These are phyloP conservation scores for Tyrannus savana DNA, from an alignment of 2,113 vertebrate species.

Conservation along the genomic window DNA sequence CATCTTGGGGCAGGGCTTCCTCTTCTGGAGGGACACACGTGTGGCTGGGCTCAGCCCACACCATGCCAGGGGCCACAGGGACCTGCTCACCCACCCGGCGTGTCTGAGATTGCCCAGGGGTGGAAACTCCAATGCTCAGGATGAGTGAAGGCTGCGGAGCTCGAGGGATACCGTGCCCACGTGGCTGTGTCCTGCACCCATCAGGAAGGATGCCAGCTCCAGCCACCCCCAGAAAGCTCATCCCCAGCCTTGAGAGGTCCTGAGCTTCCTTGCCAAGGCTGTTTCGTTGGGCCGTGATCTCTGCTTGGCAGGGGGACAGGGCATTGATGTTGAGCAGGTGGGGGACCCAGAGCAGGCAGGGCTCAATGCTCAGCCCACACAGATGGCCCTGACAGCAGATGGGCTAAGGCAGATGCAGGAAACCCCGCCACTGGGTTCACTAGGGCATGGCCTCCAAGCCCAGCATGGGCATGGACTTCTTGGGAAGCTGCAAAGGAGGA, in stretches of 20 bases:
- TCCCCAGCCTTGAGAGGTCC: constrained; percentile 35
- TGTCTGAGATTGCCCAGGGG: not conserved
- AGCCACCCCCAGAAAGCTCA: constrained; percentile 35
- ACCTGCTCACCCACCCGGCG: not conserved
- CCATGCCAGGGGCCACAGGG: rapidly evolving
- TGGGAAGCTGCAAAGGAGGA: not conserved
- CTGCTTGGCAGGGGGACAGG: constrained; percentile 31
- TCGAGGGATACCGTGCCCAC: not conserved
- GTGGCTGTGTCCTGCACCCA: not conserved
- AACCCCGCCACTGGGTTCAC: constrained; percentile 38
- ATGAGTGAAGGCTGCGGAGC: not conserved
- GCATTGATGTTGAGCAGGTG: constrained; percentile 41
- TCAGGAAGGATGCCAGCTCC: constrained; percentile 41
- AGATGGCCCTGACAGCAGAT: constrained; percentile 52
- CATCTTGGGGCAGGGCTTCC: not conserved
- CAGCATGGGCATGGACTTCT: not conserved
- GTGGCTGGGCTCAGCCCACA: not conserved
- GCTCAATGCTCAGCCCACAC: constrained; percentile 3
- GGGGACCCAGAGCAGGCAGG: constrained; percentile 4
- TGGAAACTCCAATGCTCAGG: not conserved
- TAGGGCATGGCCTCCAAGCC: not conserved
- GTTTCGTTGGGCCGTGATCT: not conserved
- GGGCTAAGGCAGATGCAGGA: not conserved
- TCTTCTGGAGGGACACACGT: not conserved
- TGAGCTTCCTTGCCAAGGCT: constrained; percentile 42